Conservation (phyloP, 1,140 invertebrate species). For the Limonius californicus region DNA sequence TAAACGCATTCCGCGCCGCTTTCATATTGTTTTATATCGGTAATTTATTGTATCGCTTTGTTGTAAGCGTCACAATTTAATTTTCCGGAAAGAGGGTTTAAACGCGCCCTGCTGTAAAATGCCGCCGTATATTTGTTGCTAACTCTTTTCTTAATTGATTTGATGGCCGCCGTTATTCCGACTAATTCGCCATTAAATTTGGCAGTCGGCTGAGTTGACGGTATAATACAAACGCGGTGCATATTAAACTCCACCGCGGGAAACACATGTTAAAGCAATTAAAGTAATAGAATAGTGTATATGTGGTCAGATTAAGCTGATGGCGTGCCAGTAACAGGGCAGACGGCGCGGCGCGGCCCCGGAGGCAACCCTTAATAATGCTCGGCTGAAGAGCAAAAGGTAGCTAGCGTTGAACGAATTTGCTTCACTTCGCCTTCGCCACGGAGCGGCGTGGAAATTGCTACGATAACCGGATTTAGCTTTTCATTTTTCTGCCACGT, state of each 20-base stretch:
- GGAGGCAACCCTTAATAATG: conserved; percentile 8
- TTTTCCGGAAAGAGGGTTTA: conserved; percentile 31
- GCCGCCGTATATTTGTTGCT: conserved; percentile 7
- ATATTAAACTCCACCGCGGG: conserved; percentile 32
- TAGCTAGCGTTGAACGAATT: conserved; percentile 32
- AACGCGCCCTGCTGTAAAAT: conserved; percentile 20
- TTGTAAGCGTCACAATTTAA: conserved; percentile 35
- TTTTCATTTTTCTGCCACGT: conserved; percentile 51
- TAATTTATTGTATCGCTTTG: conserved; percentile 46
- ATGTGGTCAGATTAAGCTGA: conserved; percentile 20
- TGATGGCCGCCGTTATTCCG: conserved; percentile 25
- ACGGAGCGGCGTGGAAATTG: conserved; percentile 45
- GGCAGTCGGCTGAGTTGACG: too few species aligned
- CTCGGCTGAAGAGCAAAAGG: conserved; percentile 31
- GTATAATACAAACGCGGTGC: conserved; percentile 26
- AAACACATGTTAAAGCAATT: conserved; percentile 34
- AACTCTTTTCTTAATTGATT: conserved; percentile 18
- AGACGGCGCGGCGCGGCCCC: background rate
- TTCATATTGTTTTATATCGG: conserved; percentile 46
- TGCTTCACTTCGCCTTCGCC: conserved; percentile 29
- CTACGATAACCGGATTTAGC: conserved; percentile 51
- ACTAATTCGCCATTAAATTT: conserved; percentile 36
- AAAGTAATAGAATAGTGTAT: conserved; percentile 34
- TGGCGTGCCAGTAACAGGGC: background rate
- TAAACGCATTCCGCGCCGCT: conserved; percentile 38